Conservation (phyloP, 2,888 invertebrate genomes). For the Hymenopus coronatus region DNA sequence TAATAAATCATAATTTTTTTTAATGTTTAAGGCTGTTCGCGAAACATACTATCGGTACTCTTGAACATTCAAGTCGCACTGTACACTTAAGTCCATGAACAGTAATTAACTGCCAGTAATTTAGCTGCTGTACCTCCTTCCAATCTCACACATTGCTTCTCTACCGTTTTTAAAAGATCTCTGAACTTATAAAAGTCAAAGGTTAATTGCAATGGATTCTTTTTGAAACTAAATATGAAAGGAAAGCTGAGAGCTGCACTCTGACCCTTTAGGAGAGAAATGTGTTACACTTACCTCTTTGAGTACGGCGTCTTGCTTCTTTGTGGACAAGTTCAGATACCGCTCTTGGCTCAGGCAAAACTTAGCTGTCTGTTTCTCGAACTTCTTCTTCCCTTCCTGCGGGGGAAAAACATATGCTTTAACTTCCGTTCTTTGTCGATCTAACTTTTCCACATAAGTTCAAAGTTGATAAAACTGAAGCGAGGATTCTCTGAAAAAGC, state of each 20-base stretch:
- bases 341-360: slow-evolving; percentile 96
- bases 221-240: neutral
- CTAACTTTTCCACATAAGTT: too few species aligned
- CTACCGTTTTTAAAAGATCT: neutral
- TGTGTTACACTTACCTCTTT: slow-evolving; percentile 70
- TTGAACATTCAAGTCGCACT: too few species aligned
- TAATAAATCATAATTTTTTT: too few species aligned
- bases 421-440: neutral
- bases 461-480: too few species aligned
- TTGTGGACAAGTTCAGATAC: slow-evolving; percentile 87
- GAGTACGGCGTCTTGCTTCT: slow-evolving; percentile 84
- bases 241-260: neutral
- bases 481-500: too few species aligned
- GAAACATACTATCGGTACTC: too few species aligned
- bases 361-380: slow-evolving; percentile 96
- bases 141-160: too few species aligned
- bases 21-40: too few species aligned
- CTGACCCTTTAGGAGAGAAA: neutral
- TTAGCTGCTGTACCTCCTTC: too few species aligned
- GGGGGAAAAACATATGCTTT: neutral
- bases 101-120: too few species aligned
- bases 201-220: neutral
- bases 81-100: too few species aligned
- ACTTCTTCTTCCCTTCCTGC: slow-evolving; percentile 92
- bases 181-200: neutral